Evolutionary conservation across 2,888 invertebrate genomes (phyloP).

Genomic region (Drosophila basisetae): DNA sequence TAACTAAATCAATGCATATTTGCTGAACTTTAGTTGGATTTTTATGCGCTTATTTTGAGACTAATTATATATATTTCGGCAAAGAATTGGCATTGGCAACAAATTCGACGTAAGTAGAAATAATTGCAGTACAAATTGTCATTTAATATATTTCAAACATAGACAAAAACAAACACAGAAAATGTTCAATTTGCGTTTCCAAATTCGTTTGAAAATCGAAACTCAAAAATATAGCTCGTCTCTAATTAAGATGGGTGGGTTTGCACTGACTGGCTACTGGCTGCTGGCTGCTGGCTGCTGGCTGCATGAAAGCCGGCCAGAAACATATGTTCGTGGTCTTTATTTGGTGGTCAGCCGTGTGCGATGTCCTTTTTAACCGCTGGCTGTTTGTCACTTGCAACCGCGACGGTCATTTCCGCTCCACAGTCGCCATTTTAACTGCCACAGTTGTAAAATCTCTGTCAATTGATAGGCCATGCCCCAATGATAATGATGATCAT

Average conservation of each 20-base stretch:
- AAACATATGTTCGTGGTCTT: conserved; percentile 83
- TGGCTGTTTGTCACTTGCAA: conserved; percentile 81
- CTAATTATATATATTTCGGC: neutral
- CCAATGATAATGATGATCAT: conserved; percentile 2
- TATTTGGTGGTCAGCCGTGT: conserved; percentile 76
- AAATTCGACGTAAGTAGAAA: neutral
- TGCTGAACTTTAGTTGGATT: neutral
- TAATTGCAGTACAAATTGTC: neutral
- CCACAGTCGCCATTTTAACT: conserved; percentile 49
- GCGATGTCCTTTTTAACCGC: conserved; percentile 39
- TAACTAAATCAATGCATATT: neutral
- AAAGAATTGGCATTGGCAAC: neutral
- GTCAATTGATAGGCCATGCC: conserved; percentile 65
- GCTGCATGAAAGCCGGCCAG: conserved; percentile 19
- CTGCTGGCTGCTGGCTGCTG: neutral
- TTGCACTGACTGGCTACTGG: neutral
- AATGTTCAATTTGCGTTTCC: neutral
- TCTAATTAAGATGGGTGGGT: neutral
- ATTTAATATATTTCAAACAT: neutral
- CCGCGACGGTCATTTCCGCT: conserved; percentile 70
- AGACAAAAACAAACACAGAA: neutral
- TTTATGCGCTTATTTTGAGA: neutral
- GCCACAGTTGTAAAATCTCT: conserved; percentile 57
- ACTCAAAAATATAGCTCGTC: neutral
- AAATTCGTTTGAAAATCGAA: neutral